These are phyloP conservation scores for Nemotelus pantherinus DNA, from an alignment of 2,888 invertebrate genomes.

Conservation along the genomic window DNA sequence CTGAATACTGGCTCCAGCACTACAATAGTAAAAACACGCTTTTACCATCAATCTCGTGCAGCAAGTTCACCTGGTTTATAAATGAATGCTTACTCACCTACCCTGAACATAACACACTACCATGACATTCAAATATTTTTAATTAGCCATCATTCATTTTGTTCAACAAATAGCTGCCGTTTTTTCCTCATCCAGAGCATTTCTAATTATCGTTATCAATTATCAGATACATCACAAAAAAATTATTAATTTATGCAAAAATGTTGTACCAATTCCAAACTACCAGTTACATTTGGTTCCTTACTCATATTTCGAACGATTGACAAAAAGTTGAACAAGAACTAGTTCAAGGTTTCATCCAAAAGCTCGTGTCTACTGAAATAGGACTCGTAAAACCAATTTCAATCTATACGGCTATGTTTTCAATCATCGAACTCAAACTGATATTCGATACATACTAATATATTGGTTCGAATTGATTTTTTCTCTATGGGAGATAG, in stretches of 20 bases:
- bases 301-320: slow-evolving; percentile 1
- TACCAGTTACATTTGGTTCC: not conserved
- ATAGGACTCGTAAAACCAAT: slow-evolving; percentile 3
- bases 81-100: too few relatives aligned
- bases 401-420: slow-evolving; percentile 26
- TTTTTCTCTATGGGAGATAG: not conserved
- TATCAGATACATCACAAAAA: not conserved
- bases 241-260: slow-evolving; percentile 11
- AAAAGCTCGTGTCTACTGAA: not conserved
- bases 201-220: not conserved
- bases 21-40: too few relatives aligned
- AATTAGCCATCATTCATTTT: too few relatives aligned
- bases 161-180: too few relatives aligned
- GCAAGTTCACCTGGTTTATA: too few relatives aligned
- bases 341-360: slow-evolving; percentile 38
- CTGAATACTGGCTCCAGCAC: too few relatives aligned
- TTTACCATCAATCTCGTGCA: too few relatives aligned
- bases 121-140: too few relatives aligned
- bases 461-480: slow-evolving; percentile 2
- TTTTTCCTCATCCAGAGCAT: not conserved
- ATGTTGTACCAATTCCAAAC: not conserved
- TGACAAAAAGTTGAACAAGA: slow-evolving; percentile 4
- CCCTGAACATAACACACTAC: too few relatives aligned
- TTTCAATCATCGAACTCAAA: slow-evolving; percentile 22
- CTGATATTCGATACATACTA: slow-evolving; percentile 1